These are phyloP conservation scores for Aramus guarauna DNA, from an alignment of 2,113 vertebrate species.

Conservation along the genomic window DNA sequence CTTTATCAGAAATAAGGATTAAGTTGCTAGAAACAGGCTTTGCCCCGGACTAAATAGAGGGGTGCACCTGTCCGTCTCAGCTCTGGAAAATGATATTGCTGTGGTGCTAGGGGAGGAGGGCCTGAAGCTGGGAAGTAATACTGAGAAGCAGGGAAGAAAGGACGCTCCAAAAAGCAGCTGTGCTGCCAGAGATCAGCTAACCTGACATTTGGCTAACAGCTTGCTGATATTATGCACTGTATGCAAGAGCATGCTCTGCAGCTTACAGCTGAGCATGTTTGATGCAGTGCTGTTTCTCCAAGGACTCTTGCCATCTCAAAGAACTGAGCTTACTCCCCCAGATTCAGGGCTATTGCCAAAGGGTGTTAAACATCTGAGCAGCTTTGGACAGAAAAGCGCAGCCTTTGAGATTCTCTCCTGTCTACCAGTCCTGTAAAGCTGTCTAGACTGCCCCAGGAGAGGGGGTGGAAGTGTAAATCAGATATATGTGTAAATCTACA, in stretches of 20 bases:
- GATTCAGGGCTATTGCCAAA: background rate
- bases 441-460: constrained; percentile 24
- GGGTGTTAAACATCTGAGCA: background rate
- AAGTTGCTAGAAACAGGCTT: background rate
- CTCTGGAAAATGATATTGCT: background rate
- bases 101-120: background rate
- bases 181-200: background rate
- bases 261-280: background rate
- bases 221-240: background rate
- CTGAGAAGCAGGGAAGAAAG: background rate
- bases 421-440: constrained; percentile 7
- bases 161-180: background rate
- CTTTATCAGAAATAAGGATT: background rate
- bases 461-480: constrained; percentile 36
- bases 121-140: background rate
- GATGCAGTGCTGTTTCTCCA: background rate
- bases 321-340: background rate
- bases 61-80: background rate
- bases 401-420: background rate
- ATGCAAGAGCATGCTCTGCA: background rate
- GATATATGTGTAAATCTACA: background rate
- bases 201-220: background rate
- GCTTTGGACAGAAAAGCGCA: background rate
- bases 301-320: background rate
- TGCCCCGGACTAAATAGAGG: background rate